Conservation (phyloP, 1,140 invertebrate species). For the Scaptomyza graminum region DNA sequence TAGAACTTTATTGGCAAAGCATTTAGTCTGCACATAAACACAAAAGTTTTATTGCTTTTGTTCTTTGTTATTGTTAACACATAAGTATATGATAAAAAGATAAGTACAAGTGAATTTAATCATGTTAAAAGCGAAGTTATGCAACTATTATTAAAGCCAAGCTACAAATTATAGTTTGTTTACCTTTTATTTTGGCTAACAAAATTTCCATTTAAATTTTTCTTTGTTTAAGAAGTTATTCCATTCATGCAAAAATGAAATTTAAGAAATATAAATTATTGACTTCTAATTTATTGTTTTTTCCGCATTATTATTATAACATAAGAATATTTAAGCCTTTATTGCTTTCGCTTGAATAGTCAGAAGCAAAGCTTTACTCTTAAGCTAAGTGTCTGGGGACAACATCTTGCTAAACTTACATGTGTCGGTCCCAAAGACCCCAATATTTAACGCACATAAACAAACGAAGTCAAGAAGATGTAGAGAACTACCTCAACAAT, state of each 20-base stretch:
- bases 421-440: constrained; percentile 11
- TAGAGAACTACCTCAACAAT: constrained; percentile 71
- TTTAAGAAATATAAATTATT: too few species aligned
- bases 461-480: background rate
- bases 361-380: too few species aligned
- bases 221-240: too few species aligned
- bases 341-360: too few species aligned
- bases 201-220: too few species aligned
- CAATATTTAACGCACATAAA: background rate
- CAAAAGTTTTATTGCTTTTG: constrained; percentile 58
- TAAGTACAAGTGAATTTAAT: constrained; percentile 47
- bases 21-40: constrained; percentile 65
- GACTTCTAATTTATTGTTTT: too few species aligned
- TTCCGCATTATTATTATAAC: too few species aligned
- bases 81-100: constrained; percentile 16
- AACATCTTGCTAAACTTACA: constrained; percentile 28
- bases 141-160: constrained; percentile 20
- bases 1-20: constrained; percentile 64
- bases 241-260: too few species aligned
- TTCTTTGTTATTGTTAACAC: constrained; percentile 4
- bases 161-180: constrained; percentile 17
- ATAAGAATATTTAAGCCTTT: too few species aligned
- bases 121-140: constrained; percentile 56
- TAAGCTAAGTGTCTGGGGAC: background rate
- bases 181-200: constrained; percentile 24